Conservation (phyloP, 2,797 vertebrate species). For the Rhincodon typus region DNA sequence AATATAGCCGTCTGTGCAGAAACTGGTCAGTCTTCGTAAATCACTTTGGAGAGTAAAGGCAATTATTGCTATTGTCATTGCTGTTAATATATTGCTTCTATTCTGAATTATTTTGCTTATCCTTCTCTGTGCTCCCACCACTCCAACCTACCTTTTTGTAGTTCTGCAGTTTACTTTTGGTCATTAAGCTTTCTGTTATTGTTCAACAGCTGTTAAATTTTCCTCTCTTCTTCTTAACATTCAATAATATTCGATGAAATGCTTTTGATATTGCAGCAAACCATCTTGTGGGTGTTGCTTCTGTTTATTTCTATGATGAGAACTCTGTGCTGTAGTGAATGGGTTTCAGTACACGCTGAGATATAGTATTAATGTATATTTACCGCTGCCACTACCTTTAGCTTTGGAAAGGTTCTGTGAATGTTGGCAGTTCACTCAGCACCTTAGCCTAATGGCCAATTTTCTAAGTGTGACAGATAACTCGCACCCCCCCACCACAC, state of each 20-base stretch:
- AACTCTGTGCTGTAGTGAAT: background rate
- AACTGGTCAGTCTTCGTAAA: background rate
- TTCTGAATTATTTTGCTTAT: background rate
- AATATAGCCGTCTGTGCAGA: background rate
- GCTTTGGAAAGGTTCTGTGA: background rate
- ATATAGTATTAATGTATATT: background rate
- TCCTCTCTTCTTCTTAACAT: background rate
- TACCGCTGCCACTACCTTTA: background rate
- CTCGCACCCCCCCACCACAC: too few species aligned
- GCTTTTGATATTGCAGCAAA: background rate
- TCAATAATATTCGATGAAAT: background rate
- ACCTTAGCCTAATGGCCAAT: background rate
- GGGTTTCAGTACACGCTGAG: background rate
- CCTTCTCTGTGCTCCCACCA: background rate
- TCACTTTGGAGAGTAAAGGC: background rate
- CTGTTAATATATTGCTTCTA: background rate
- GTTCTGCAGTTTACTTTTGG: background rate
- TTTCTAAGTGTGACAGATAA: background rate
- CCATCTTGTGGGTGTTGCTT: background rate
- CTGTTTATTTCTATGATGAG: background rate
- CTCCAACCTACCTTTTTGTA: background rate
- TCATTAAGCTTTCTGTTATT: background rate
- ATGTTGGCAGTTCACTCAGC: background rate
- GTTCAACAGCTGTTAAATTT: background rate
- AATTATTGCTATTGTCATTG: background rate